A percentile compares a stretch with the other conserved stretches of the same genome.
These are phyloP conservation scores for Hemithea aestivaria DNA, from an alignment of 2,888 invertebrate species.

Conservation along the genomic window DNA sequence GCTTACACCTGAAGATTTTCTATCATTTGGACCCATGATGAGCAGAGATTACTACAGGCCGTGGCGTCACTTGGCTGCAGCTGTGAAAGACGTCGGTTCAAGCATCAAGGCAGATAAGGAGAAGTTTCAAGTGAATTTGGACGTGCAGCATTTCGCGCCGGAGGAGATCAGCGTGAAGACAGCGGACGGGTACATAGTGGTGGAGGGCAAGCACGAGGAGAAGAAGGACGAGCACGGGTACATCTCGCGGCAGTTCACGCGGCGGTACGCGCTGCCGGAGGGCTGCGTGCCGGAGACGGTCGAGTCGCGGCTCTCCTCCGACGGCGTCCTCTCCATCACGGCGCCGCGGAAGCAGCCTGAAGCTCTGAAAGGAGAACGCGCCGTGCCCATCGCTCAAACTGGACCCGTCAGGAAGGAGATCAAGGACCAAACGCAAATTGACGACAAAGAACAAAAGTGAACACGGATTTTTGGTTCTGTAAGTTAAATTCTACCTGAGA, in stretches of 20 bases:
- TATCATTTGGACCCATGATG: constrained; percentile 43
- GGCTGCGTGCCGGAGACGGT: constrained; percentile 84
- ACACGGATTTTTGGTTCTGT: neutral
- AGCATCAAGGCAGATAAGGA: constrained; percentile 73
- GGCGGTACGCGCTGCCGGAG: constrained; percentile 86
- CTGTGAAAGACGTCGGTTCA: constrained; percentile 73
- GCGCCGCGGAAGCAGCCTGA: constrained; percentile 74
- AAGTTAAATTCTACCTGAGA: too few relatives aligned
- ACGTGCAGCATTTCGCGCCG: constrained; percentile 87
- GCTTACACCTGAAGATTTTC: constrained; percentile 70
- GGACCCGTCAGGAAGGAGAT: constrained; percentile 78
- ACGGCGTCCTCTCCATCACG: constrained; percentile 85
- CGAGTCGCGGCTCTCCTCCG: constrained; percentile 85
- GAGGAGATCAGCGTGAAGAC: constrained; percentile 88
- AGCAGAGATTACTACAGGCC: constrained; percentile 61
- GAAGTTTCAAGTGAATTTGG: constrained; percentile 80
- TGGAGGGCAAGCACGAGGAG: constrained; percentile 90
- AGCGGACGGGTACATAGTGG: constrained; percentile 82
- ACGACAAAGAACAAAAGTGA: constrained; percentile 34
- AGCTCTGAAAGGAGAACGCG: constrained; percentile 66
- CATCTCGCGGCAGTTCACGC: constrained; percentile 85
- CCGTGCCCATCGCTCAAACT: constrained; percentile 80
- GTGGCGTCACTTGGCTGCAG: constrained; percentile 67
- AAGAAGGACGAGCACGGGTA: constrained; percentile 86
- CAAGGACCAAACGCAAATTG: constrained; percentile 68